Conservation (phyloP, 2,113 vertebrate genomes). For the Cromileptes altivelis region DNA sequence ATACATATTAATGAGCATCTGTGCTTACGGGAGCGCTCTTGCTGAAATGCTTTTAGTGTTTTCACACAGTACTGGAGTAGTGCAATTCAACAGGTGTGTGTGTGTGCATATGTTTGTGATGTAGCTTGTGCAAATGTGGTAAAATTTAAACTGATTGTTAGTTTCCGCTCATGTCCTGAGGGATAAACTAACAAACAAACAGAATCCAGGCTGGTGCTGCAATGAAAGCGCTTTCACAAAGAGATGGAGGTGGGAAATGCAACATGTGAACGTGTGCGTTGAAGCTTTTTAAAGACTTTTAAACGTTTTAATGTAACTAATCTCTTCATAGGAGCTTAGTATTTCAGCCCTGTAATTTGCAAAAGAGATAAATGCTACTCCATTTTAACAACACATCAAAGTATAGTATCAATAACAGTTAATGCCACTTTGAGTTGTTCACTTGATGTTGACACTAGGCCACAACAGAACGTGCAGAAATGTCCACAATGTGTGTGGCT, state of each 20-base stretch:
- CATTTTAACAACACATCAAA: background rate
- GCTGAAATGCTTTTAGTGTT: conserved; percentile 48
- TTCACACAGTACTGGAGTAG: conserved; percentile 18
- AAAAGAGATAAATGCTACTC: background rate
- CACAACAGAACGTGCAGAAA: background rate
- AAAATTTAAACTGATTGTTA: conserved; percentile 1
- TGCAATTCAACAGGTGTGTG: conserved; percentile 30
- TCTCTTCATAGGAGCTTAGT: background rate
- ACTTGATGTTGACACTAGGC: background rate
- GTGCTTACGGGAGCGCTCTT: conserved; percentile 44
- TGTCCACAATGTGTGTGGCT: background rate
- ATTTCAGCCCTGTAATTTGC: background rate
- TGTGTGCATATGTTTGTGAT: background rate
- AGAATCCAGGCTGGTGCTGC: background rate
- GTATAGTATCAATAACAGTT: background rate
- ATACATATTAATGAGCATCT: conserved; percentile 74
- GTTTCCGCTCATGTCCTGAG: background rate
- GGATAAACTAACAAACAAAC: background rate
- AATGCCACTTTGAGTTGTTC: background rate
- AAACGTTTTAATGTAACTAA: background rate
- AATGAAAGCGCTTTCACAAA: background rate
- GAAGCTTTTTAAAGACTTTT: background rate
- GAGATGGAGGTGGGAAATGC: background rate
- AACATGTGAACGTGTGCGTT: background rate
- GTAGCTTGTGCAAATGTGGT: background rate